Evolutionary conservation across 2,888 invertebrate species (phyloP).

Genomic region (Merodon equestris): DNA sequence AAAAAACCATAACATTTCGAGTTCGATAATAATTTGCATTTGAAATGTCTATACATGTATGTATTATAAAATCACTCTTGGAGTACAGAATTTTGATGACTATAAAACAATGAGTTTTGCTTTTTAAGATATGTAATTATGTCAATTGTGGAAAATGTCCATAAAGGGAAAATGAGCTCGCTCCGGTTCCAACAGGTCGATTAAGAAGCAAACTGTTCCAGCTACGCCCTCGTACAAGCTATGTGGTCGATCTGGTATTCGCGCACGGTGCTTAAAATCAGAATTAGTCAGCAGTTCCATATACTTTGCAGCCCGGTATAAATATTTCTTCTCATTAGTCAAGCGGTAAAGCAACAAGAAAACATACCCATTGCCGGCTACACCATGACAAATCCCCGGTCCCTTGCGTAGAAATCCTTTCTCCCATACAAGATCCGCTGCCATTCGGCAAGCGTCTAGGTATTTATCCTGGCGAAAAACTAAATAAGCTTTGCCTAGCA

Average conservation of each 20-base stretch:
- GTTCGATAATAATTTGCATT: slow-evolving; percentile 10
- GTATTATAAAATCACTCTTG: slow-evolving; percentile 46
- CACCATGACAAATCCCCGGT: slow-evolving; percentile 93
- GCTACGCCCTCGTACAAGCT: slow-evolving; percentile 92
- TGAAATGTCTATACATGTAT: slow-evolving; percentile 37
- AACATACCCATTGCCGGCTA: slow-evolving; percentile 90
- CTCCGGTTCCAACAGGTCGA: slow-evolving; percentile 86
- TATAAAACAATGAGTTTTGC: slow-evolving; percentile 26
- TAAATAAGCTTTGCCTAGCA: slow-evolving; percentile 89
- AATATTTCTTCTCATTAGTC: slow-evolving; percentile 85
- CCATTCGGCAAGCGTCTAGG: slow-evolving; percentile 83
- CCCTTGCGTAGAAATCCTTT: slow-evolving; percentile 92
- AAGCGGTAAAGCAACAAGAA: slow-evolving; percentile 88
- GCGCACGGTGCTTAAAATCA: slow-evolving; percentile 84
- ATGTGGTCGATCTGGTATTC: slow-evolving; percentile 89
- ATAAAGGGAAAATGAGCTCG: slow-evolving; percentile 91
- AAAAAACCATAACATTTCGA: slow-evolving; percentile 27
- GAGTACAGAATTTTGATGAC: slow-evolving; percentile 39
- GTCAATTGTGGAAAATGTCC: slow-evolving; percentile 81
- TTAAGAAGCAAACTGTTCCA: slow-evolving; percentile 90
- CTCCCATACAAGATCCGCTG: slow-evolving; percentile 89
- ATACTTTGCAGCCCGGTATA: slow-evolving; percentile 87
- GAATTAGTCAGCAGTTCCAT: slow-evolving; percentile 86
- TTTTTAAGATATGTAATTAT: slow-evolving; percentile 30
- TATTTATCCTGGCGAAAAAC: slow-evolving; percentile 87